phyloP scores from a whole-genome alignment of 2,888 invertebrate species.

The Metellina segmentata region DNA sequence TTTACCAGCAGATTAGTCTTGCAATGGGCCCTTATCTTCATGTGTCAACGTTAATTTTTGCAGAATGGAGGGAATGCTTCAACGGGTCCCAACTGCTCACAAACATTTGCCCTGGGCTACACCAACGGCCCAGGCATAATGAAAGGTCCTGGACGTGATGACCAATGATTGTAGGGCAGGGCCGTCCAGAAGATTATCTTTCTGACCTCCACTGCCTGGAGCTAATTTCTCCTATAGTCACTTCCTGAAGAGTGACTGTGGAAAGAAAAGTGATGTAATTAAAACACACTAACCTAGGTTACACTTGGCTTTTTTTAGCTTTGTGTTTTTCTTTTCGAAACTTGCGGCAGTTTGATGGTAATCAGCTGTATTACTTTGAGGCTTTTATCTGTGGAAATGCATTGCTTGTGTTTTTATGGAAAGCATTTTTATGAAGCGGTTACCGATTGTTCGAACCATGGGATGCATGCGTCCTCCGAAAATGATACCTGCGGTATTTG shows the following conservation, averaged over 20 bases:
- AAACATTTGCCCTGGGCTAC: conserved; percentile 23
- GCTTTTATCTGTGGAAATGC: neutral
- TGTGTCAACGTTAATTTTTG: conserved; percentile 25
- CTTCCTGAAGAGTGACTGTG: conserved; percentile 57
- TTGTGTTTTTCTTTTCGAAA: conserved; percentile 6
- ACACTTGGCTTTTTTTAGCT: conserved; percentile 2
- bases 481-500: neutral
- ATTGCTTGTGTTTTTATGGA: neutral
- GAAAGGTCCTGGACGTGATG: conserved; percentile 43
- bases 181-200: conserved; percentile 60
- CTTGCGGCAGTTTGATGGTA: conserved; percentile 5
- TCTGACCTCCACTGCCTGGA: conserved; percentile 56
- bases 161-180: conserved; percentile 68
- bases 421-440: neutral
- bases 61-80: neutral
- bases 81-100: conserved; percentile 1
- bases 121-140: conserved; percentile 32
- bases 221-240: conserved; percentile 40
- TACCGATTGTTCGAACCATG: conserved; percentile 21
- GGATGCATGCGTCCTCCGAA: neutral
- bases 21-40: conserved; percentile 16
- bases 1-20: neutral
- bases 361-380: conserved; percentile 16
- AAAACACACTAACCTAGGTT: conserved; percentile 42
- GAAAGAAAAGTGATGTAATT: conserved; percentile 50